Evolutionary conservation across 2,797 vertebrate genomes (phyloP).

Genomic region (Pseudotriccus pelzelni): DNA sequence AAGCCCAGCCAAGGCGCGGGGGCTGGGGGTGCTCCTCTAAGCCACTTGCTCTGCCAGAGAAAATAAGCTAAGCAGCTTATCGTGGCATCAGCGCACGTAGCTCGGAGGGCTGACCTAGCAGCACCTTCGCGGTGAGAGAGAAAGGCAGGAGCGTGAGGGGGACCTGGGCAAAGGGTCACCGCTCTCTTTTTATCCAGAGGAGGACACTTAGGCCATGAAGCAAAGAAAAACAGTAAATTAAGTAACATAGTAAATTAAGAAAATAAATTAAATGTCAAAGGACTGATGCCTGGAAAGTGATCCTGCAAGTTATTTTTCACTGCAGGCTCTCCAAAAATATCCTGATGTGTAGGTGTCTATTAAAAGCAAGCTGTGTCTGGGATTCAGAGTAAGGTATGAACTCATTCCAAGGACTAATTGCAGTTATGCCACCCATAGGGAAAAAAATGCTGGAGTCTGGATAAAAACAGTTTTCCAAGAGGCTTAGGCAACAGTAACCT

Average conservation of each 20-base stretch:
- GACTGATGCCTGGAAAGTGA: neutral
- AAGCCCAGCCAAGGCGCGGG: neutral
- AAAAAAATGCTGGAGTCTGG: neutral
- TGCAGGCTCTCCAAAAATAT: constrained; percentile 40
- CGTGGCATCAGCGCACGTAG: neutral
- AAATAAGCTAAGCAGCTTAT: constrained; percentile 58
- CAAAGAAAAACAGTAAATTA: neutral
- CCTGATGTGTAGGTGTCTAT: constrained; percentile 47
- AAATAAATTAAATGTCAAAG: neutral
- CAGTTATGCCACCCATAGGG: neutral
- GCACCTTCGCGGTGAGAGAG: neutral
- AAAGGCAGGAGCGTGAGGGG: neutral
- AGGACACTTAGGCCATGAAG: neutral
- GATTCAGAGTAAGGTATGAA: constrained; percentile 38
- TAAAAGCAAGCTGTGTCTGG: constrained; percentile 33
- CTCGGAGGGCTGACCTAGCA: neutral
- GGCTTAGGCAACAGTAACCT: neutral
- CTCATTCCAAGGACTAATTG: constrained; percentile 29
- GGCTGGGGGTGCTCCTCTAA: constrained; percentile 8
- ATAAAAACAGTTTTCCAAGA: neutral
- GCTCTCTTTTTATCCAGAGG: neutral
- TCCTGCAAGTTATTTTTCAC: neutral
- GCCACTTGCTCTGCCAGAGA: neutral
- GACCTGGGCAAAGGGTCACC: neutral
- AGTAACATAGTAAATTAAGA: neutral